Evolutionary conservation across 2,797 vertebrate genomes (phyloP), one percentile per base, ranked within the genome.

Genomic region (Lacerta agilis): DNA sequence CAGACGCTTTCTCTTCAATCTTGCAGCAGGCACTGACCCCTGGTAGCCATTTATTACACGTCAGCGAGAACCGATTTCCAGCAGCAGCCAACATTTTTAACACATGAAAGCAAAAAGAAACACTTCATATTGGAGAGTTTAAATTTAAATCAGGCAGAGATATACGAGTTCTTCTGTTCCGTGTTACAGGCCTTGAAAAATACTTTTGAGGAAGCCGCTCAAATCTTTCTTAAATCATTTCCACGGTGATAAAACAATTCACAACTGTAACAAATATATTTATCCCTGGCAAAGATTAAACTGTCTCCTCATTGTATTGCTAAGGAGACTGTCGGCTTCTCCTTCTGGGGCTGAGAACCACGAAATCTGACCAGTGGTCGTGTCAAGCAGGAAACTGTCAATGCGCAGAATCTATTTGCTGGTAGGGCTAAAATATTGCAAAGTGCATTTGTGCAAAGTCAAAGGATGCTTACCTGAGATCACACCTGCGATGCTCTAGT

Each of bases 71-170:
- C 49, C 81, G 3, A 33, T 72, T 72, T 85, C 77, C 82, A 79
- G 49, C 25, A 29, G 66, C 82, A 18, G 77, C 20, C 8, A 4
- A 80, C 11, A 58, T 76, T 89, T 85, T 81, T 81, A 85, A 81
- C 77, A 76, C 83, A 75, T 55, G 58, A 41, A 89, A 85, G 78
- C 55, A 25, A 81, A 79, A 64, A 76, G 33, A 81, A 85, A 49
- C 61, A 38, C 78, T 89, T 76, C 75, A 27, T 67, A 29, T 41
- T 17, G 5, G 67, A 85, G 78, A 73, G 83, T 75, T 85, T 89
- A 79, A 75, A 81, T 89, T 89, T 85, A 85, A 85, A 89, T n/a
- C 69, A 89, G 79, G 69, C 83, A 69, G 83, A 81, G 58, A 89
- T 85, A 38, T 38, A 85, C 69, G 77, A 85, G 69, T 80, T 36